Evolutionary conservation across 92 coral and sea anemone species (phyloP), one percentile per base, ranked within the genome.

Genomic region (Ricordea florida): DNA sequence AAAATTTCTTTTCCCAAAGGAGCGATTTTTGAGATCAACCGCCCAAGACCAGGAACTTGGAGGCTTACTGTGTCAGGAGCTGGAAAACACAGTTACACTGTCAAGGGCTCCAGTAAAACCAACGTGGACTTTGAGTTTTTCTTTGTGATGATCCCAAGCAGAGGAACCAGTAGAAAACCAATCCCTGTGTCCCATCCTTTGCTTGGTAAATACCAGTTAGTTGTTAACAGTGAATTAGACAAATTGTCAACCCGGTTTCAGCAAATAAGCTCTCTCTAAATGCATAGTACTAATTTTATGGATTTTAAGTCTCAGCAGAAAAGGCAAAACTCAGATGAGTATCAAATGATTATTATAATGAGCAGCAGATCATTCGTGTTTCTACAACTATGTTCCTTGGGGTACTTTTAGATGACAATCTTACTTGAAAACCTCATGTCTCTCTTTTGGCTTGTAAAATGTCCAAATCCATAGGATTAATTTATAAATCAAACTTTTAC

Each of bases 51-150:
- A 26, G 97, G 97, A 28, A 47, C 47, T 5, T 92, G 92, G 88
- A 76, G 50, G 8, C 49, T 92, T 34, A 7, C 48, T 2, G 93
- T 91, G 21, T 28, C 70, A 27, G 69, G 74, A 69, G 93, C 93
- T 4, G 97, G 97, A 6, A 53, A 69, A 47, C 78, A 91, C 53
- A 74, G 56, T 14, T 77, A 79, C 38, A 45, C 67, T 29, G 86
- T 92, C n/a, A 84, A 82, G 44, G 90, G 79, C 48, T 72, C 87
- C 18, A 76, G 97, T 56, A 69, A 78, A 31, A 70, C 60, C 3
- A 92, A 92, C 68, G 58, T 92, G 22, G 93, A 80, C 57, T 92
- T 92, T 49, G 93, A 89, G 24, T 74, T 79, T 72, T 69, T 78
- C 70, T 92, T 88, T 59, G 81, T 84, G 53, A 44, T 66, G 70